Percentiles rank a stretch among this genome's conserved stretches.
phyloP scores from a whole-genome alignment of 2,797 vertebrate species.

The Mergus octosetaceus region DNA sequence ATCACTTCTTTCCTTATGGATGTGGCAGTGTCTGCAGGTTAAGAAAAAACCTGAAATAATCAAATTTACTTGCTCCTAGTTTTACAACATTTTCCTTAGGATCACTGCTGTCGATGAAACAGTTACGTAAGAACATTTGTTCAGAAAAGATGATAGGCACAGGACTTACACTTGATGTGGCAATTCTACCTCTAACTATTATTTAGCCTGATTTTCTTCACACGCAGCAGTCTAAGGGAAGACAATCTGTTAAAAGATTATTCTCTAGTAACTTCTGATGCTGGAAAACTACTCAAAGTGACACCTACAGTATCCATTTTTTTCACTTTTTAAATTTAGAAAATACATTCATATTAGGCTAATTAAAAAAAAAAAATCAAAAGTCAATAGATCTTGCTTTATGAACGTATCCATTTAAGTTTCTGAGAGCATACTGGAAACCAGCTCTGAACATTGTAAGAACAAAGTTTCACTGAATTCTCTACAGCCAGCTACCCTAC shows the following conservation, averaged over 20 bases:
- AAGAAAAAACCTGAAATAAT: neutral
- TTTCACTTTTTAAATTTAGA: neutral
- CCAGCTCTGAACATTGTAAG: neutral
- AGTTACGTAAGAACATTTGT: neutral
- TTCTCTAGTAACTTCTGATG: neutral
- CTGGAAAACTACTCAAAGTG: neutral
- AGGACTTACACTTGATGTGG: neutral
- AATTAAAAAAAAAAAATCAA: neutral
- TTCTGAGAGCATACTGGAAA: neutral
- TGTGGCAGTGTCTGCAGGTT: neutral
- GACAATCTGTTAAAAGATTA: neutral
- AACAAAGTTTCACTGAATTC: neutral
- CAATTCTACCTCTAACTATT: neutral
- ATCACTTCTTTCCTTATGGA: neutral
- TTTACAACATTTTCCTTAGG: neutral
- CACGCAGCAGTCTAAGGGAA: neutral
- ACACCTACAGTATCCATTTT: neutral
- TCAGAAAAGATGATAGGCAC: neutral
- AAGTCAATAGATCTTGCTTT: neutral
- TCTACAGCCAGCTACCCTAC: rapidly evolving
- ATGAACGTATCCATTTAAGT: neutral
- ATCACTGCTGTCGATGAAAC: neutral
- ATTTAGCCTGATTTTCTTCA: neutral
- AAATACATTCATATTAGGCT: neutral
- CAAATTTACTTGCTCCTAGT: neutral